These are phyloP conservation scores for Camelus bactrianus DNA, from an alignment of 2,113 vertebrate species.

Conservation along the genomic window DNA sequence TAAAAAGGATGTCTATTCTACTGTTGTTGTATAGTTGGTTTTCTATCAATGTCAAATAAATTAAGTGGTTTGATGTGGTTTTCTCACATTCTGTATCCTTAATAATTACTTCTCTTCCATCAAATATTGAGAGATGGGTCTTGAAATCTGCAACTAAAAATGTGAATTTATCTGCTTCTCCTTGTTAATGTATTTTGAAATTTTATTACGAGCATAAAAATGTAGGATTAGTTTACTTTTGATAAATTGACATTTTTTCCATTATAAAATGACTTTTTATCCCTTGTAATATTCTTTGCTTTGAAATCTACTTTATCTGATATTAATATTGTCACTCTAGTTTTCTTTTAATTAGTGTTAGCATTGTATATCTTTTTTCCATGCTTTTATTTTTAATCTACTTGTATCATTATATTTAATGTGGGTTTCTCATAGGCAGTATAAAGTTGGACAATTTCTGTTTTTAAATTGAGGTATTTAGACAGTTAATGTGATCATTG, in stretches of 20 bases:
- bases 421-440: not conserved
- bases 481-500: not conserved
- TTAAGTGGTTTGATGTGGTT: not conserved
- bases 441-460: not conserved
- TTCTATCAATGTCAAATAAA: not conserved
- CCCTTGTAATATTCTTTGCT: not conserved
- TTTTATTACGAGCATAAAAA: not conserved
- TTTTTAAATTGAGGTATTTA: not conserved
- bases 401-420: not conserved
- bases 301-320: not conserved
- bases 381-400: not conserved
- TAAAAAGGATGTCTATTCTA: not conserved
- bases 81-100: not conserved
- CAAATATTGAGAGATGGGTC: not conserved
- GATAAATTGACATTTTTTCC: not conserved
- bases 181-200: slow-evolving; percentile 18
- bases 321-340: not conserved
- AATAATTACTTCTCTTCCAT: not conserved
- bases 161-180: not conserved
- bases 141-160: not conserved
- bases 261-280: not conserved
- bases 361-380: not conserved
- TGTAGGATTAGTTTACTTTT: not conserved
- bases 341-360: not conserved
- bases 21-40: not conserved